Conservation (phyloP, 2,888 invertebrate genomes). For the Tenodera sinensis region DNA sequence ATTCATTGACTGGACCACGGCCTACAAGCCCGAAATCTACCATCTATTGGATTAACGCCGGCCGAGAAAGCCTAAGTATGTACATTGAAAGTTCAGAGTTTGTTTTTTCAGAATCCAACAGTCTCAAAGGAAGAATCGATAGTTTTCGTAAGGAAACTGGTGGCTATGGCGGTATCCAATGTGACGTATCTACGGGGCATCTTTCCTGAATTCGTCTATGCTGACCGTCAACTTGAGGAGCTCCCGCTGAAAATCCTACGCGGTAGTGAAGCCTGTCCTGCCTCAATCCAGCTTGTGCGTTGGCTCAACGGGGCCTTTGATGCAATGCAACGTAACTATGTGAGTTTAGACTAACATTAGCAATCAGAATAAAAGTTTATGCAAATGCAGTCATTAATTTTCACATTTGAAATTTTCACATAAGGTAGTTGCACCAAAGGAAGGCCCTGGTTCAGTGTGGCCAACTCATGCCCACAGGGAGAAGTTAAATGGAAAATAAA, state of each 20-base stretch:
- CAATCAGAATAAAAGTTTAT: background rate
- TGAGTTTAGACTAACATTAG: background rate
- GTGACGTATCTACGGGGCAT: constrained; percentile 10
- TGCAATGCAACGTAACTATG: constrained; percentile 20
- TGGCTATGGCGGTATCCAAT: constrained; percentile 21
- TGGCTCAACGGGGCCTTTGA: constrained; percentile 26
- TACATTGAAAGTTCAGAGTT: too few species aligned
- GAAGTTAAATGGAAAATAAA: too few species aligned
- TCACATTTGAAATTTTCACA: too few species aligned
- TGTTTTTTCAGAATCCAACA: background rate
- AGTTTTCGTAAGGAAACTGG: constrained; percentile 13
- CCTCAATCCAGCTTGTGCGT: background rate
- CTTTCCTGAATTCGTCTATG: constrained; percentile 17
- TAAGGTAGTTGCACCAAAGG: too few species aligned
- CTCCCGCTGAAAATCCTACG: constrained; percentile 16
- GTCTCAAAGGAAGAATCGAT: background rate
- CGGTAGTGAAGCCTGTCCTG: background rate
- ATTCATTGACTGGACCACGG: too few species aligned
- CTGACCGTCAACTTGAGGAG: constrained; percentile 14
- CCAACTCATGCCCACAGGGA: too few species aligned
- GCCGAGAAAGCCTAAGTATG: too few species aligned
- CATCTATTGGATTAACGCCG: too few species aligned
- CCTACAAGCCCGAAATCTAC: too few species aligned
- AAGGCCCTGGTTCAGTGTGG: too few species aligned
- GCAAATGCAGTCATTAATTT: background rate